Percentiles rank a stretch among this genome's conserved stretches.
Conservation (phyloP, 2,888 invertebrate genomes). For the Lypha dubia region DNA sequence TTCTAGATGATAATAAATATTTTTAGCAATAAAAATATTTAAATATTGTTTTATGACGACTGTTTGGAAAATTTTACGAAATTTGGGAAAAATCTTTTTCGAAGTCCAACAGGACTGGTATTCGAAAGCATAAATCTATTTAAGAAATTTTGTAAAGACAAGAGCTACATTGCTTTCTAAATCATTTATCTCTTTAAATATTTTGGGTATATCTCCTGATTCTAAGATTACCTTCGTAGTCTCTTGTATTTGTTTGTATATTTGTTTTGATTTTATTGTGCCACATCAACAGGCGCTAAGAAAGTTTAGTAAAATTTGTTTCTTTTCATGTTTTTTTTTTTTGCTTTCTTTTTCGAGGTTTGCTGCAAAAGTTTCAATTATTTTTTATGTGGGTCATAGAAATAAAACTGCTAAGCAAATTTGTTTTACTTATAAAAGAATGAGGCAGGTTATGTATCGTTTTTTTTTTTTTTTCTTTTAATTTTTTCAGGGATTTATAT, state of each 20-base stretch:
- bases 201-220: too few species aligned
- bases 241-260: conserved; percentile 11
- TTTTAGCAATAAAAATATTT: too few species aligned
- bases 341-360: conserved; percentile 13
- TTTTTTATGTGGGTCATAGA: conserved; percentile 57
- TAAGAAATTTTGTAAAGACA: too few species aligned
- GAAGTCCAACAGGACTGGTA: too few species aligned
- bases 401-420: conserved; percentile 4
- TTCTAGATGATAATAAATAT: too few species aligned
- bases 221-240: neutral
- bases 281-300: conserved; percentile 70
- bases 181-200: too few species aligned
- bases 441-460: conserved; percentile 54
- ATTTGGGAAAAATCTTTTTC: too few species aligned
- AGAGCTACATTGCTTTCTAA: too few species aligned
- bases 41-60: too few species aligned
- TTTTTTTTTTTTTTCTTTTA: neutral
- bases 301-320: conserved; percentile 54
- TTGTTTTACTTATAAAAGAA: conserved; percentile 1
- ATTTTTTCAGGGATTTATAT: conserved; percentile 14
- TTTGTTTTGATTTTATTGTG: conserved; percentile 67
- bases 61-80: too few species aligned
- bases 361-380: neutral
- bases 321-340: neutral
- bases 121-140: too few species aligned